phyloP scores from a whole-genome alignment of 2,113 vertebrate genomes.

The Sorex araneus region DNA sequence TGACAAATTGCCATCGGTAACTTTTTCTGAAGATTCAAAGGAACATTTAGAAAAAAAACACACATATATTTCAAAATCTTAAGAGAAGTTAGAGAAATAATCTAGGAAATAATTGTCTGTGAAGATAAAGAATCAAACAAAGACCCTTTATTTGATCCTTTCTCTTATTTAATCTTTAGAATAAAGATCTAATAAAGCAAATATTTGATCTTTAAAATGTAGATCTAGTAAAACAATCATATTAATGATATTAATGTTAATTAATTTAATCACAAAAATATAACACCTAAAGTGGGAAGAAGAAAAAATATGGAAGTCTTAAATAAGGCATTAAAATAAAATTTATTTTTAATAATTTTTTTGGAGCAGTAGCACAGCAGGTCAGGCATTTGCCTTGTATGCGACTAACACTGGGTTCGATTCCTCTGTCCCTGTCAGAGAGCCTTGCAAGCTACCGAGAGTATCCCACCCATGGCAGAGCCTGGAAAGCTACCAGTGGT shows the following conservation, averaged over 20 bases:
- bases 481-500: too few species aligned
- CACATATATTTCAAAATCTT: background rate
- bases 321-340: too few species aligned
- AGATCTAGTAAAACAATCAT: too few species aligned
- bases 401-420: too few species aligned
- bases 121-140: background rate
- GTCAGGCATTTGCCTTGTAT: too few species aligned
- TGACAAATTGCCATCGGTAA: background rate
- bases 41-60: background rate
- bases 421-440: too few species aligned
- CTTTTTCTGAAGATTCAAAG: background rate
- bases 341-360: too few species aligned
- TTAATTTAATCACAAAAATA: background rate
- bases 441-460: too few species aligned
- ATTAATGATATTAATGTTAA: background rate
- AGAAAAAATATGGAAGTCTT: background rate
- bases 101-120: background rate
- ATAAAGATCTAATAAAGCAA: too few species aligned
- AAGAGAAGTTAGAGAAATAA: constrained; percentile 10
- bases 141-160: background rate
- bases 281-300: background rate
- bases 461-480: too few species aligned
- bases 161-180: too few species aligned
- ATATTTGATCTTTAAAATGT: background rate
- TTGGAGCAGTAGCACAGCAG: too few species aligned